phyloP scores from a whole-genome alignment of 2,888 invertebrate species.

The Drosophila dives region DNA sequence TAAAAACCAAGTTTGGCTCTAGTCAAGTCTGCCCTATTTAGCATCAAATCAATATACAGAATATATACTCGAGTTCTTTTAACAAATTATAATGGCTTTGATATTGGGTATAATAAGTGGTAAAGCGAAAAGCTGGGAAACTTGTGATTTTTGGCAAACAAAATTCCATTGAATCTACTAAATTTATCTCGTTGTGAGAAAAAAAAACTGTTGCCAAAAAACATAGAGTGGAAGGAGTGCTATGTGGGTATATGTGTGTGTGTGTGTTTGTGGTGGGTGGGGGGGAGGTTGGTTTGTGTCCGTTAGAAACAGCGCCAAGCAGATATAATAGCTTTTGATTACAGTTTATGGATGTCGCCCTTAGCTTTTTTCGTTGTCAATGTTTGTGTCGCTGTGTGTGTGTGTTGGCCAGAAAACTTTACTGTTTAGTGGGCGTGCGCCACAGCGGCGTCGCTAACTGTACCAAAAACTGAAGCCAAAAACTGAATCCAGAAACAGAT shows the following conservation, averaged over 20 bases:
- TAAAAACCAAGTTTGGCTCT: background rate
- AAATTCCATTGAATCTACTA: conserved; percentile 71
- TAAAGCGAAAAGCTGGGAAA: conserved; percentile 42
- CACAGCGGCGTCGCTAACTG: conserved; percentile 60
- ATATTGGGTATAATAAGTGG: conserved; percentile 37
- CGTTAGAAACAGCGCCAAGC: conserved; percentile 52
- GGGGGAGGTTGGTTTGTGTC: conserved; percentile 16
- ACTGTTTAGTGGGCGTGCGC: conserved; percentile 68
- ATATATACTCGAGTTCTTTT: background rate
- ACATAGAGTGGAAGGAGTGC: conserved; percentile 35
- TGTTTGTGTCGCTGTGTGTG: conserved; percentile 15
- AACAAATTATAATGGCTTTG: background rate
- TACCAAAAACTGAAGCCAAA: conserved; percentile 16
- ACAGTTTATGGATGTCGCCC: conserved; percentile 80
- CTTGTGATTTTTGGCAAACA: conserved; percentile 73
- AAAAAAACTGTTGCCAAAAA: conserved; percentile 74
- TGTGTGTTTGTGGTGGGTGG: background rate
- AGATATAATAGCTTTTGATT: conserved; percentile 80
- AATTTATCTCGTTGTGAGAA: conserved; percentile 63
- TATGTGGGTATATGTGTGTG: background rate
- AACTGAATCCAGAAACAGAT: conserved; percentile 26
- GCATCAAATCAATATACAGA: background rate
- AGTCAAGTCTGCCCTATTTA: background rate
- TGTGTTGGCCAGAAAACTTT: conserved; percentile 54
- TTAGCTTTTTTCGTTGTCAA: conserved; percentile 49